Percentiles rank a stretch among this genome's conserved stretches.
These are phyloP conservation scores for Macaca nemestrina DNA, from an alignment of 2,113 vertebrate genomes.

Conservation along the genomic window DNA sequence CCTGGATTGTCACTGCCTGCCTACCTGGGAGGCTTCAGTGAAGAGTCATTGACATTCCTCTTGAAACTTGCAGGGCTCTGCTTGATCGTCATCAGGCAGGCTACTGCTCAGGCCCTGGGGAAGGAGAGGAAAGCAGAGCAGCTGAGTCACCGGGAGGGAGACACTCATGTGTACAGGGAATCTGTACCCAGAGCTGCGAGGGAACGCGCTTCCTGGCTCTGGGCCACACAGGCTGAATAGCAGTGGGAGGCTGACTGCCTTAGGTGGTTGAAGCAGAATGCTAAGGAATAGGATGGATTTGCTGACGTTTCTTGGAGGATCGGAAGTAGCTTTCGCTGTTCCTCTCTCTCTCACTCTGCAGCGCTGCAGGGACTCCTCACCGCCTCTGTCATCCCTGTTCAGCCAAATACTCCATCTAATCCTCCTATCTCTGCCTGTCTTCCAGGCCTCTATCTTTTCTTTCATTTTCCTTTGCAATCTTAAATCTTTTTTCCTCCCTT, in stretches of 20 bases:
- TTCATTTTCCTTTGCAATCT: background rate
- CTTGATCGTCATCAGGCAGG: background rate
- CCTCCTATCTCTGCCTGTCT: background rate
- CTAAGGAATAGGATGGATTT: background rate
- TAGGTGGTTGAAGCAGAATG: background rate
- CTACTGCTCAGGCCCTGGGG: constrained; percentile 19
- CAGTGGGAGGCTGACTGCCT: background rate
- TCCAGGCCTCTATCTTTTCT: background rate
- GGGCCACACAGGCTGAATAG: accelerated
- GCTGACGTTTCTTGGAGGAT: background rate
- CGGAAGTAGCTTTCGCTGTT: accelerated
- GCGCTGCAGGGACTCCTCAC: accelerated
- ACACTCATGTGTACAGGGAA: accelerated
- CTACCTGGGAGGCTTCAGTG: background rate
- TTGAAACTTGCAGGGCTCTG: background rate
- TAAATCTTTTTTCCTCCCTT: background rate
- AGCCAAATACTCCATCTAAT: background rate
- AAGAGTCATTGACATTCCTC: background rate
- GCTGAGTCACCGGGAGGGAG: background rate
- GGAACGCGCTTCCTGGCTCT: background rate
- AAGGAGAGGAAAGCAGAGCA: background rate
- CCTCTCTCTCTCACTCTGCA: background rate
- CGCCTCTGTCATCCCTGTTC: accelerated
- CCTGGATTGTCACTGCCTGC: accelerated
- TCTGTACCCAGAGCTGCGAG: background rate